Evolutionary conservation across 2,113 vertebrate species (phyloP), one percentile per base, ranked within the genome.

Genomic region (Oenanthe melanoleuca): DNA sequence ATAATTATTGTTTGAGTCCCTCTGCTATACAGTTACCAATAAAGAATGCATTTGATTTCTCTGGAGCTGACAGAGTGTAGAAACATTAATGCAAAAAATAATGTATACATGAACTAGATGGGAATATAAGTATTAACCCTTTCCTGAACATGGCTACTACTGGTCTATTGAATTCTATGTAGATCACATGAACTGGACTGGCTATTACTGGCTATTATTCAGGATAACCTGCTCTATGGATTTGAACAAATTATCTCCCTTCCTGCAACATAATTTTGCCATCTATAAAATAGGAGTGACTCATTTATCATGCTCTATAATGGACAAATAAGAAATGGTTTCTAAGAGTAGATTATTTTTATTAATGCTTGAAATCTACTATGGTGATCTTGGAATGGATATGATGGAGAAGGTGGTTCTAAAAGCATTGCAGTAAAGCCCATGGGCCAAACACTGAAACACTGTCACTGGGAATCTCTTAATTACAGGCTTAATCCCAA

Each of bases 1-100:
- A 60, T 75, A 78, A 64, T 86, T 83, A 44, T 90, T 84, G 64
- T 74, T 73, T 21, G 88, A 95, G 63, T 67, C 75, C 55, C 89
- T 80, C 44, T 80, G 80, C 92, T 94, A 67, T 92, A 95, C 45
- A 67, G 83, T 95, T 93, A 95, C 88, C 15, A 11, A 92, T 61
- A 29, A 85, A 83, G 93, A 96, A 70, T 75, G 69, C 80, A 71
- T 78, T 85, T 67, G 28, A 75, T 83, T 95, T 97, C 97, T 95
- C 92, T 92, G 56, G 69, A 92, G 47, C 75, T 50, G 65, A 75
- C 26, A 40, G 52, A 89, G 57, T 56, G 38, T 53, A 89, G 52
- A 96, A 92, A 86, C 14, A 45, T 53, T 44, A 88, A 67, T 37
- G 34, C 19, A 55, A 73, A 80, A 84, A 85, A 18, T 38, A 73